These are phyloP conservation scores for Melanocharis versteri DNA, from an alignment of 2,113 vertebrate genomes.

Conservation along the genomic window DNA sequence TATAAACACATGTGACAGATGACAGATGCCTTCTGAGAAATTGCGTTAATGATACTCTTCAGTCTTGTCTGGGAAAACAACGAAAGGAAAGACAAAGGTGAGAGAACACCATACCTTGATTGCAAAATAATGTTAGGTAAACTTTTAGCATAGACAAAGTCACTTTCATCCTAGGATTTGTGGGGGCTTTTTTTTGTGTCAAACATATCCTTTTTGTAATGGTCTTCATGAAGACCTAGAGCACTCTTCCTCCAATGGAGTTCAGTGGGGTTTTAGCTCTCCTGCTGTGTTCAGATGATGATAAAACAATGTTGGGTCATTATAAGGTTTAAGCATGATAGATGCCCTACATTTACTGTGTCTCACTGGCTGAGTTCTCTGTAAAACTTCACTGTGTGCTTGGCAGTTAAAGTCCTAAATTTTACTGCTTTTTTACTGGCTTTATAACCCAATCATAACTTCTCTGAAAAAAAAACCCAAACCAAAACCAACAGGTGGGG, in stretches of 20 bases:
- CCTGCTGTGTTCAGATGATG: neutral
- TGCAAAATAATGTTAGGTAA: slow-evolving; percentile 4
- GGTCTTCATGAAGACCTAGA: neutral
- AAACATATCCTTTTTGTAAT: neutral
- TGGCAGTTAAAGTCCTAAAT: neutral
- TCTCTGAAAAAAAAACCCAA: neutral
- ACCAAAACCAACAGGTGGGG: neutral
- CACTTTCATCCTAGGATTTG: neutral
- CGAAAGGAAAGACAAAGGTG: neutral
- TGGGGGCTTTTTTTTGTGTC: neutral
- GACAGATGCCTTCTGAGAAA: neutral
- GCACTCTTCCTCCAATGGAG: neutral
- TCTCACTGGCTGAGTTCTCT: neutral
- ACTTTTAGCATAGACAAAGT: neutral
- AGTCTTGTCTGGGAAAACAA: neutral
- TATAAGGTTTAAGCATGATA: neutral
- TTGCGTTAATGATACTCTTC: neutral
- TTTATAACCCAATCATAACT: neutral
- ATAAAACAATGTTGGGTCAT: neutral
- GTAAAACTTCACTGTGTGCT: neutral
- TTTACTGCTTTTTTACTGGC: neutral
- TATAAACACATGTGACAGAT: neutral
- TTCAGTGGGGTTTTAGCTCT: neutral
- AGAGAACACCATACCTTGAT: neutral
- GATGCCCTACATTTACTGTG: neutral